Conservation (phyloP, 2,888 invertebrate species). For the Drosophila silvestris region DNA sequence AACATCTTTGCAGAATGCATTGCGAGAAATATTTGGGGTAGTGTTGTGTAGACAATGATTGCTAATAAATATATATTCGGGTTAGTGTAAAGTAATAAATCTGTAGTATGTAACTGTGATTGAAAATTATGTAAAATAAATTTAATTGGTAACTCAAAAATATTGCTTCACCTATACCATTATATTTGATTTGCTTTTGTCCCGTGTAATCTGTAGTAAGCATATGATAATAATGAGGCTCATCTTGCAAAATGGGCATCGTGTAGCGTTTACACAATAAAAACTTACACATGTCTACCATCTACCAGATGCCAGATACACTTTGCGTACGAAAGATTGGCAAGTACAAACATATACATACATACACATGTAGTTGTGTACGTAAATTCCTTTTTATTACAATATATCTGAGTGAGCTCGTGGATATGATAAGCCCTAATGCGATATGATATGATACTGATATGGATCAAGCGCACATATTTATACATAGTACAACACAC, state of each 20-base stretch:
- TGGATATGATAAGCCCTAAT: slow-evolving; percentile 72
- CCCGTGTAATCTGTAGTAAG: slow-evolving; percentile 38
- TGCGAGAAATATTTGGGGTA: slow-evolving; percentile 71
- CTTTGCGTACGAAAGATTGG: slow-evolving; percentile 1
- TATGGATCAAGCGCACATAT: slow-evolving; percentile 60
- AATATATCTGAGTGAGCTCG: slow-evolving; percentile 65
- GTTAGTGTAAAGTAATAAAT: slow-evolving; percentile 77
- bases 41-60: slow-evolving; percentile 55
- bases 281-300: slow-evolving; percentile 24
- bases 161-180: background rate
- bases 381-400: slow-evolving; percentile 75
- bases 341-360: background rate
- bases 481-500: background rate
- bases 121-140: slow-evolving; percentile 79
- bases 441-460: slow-evolving; percentile 76
- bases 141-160: slow-evolving; percentile 60
- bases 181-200: slow-evolving; percentile 9
- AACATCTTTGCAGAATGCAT: slow-evolving; percentile 68
- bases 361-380: slow-evolving; percentile 19
- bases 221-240: slow-evolving; percentile 23
- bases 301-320: slow-evolving; percentile 9
- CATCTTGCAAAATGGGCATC: slow-evolving; percentile 7
- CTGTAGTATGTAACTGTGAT: slow-evolving; percentile 81
- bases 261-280: slow-evolving; percentile 37
- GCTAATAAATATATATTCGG: slow-evolving; percentile 53